Conservation (phyloP, 2,113 vertebrate species). For the Periophthalmodon schlosseri region DNA sequence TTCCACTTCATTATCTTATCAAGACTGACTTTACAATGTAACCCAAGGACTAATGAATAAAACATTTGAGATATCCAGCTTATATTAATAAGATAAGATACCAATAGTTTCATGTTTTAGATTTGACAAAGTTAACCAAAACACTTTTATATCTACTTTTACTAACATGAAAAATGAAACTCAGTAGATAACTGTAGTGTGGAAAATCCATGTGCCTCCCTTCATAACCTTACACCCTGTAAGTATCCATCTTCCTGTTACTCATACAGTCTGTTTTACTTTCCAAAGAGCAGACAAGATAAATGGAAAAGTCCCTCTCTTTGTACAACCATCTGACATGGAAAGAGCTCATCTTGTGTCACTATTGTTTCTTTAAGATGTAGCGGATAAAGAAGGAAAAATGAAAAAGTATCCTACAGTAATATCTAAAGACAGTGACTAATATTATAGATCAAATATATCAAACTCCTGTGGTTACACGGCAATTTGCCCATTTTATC, state of each 20-base stretch:
- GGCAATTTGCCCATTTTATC: not conserved
- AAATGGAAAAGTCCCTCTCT: constrained; percentile 38
- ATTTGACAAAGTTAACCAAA: not conserved
- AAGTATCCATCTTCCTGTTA: constrained; percentile 66
- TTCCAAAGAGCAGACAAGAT: constrained; percentile 52
- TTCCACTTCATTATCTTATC: constrained; percentile 31
- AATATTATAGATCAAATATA: not conserved
- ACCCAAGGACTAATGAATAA: constrained; percentile 31
- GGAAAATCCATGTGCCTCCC: constrained; percentile 39
- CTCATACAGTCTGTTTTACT: constrained; percentile 66
- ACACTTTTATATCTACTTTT: not conserved
- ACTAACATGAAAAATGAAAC: constrained; percentile 15
- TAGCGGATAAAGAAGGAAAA: not conserved
- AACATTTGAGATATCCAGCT: not conserved
- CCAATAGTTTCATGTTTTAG: not conserved
- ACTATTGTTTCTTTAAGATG: constrained; percentile 22
- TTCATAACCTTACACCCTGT: constrained; percentile 56
- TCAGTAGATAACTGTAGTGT: constrained; percentile 43
- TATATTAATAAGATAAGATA: not conserved
- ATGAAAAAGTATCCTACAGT: constrained; percentile 53
- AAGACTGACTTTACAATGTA: constrained; percentile 18
- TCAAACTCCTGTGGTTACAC: not conserved
- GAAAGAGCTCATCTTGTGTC: constrained; percentile 49
- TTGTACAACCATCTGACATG: constrained; percentile 17
- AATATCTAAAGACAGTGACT: constrained; percentile 43